phyloP scores from a whole-genome alignment of 2,888 invertebrate species.

The Aradus depressus region DNA sequence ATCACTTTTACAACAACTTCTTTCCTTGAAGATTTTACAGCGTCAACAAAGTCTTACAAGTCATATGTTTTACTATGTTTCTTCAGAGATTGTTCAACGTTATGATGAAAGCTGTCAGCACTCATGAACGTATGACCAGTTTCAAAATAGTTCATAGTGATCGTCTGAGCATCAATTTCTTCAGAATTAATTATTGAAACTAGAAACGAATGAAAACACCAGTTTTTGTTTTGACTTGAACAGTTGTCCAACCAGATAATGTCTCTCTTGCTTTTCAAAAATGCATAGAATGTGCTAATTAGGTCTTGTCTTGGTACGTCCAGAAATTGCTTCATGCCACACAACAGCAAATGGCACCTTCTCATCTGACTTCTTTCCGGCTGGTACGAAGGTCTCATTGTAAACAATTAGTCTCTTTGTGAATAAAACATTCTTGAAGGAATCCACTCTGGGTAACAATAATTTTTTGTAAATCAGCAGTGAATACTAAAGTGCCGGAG shows the following conservation, averaged over 20 bases:
- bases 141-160: slow-evolving; percentile 19
- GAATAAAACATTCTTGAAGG: slow-evolving; percentile 12
- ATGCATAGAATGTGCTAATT: no score
- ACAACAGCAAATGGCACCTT: slow-evolving; percentile 13
- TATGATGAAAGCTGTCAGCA: slow-evolving; percentile 18
- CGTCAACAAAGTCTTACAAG: neutral
- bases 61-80: slow-evolving; percentile 6
- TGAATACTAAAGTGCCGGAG: neutral
- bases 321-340: no score
- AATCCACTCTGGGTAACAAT: slow-evolving; percentile 15
- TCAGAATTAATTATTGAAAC: slow-evolving; percentile 8
- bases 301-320: no score
- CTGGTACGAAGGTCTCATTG: slow-evolving; percentile 13
- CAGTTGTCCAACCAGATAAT: slow-evolving; percentile 5
- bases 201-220: slow-evolving; percentile 8
- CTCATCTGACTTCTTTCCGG: slow-evolving; percentile 7
- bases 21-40: neutral
- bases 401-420: slow-evolving; percentile 10
- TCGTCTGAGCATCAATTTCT: slow-evolving; percentile 5
- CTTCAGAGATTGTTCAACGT: slow-evolving; percentile 18
- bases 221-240: no score
- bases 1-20: slow-evolving; percentile 7
- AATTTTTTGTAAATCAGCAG: slow-evolving; percentile 16
- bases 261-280: slow-evolving; percentile 9
- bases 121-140: slow-evolving; percentile 21